Base-by-base conservation (phyloP, 2,797 vertebrate species). In the Enteromius radiatus region DNA sequence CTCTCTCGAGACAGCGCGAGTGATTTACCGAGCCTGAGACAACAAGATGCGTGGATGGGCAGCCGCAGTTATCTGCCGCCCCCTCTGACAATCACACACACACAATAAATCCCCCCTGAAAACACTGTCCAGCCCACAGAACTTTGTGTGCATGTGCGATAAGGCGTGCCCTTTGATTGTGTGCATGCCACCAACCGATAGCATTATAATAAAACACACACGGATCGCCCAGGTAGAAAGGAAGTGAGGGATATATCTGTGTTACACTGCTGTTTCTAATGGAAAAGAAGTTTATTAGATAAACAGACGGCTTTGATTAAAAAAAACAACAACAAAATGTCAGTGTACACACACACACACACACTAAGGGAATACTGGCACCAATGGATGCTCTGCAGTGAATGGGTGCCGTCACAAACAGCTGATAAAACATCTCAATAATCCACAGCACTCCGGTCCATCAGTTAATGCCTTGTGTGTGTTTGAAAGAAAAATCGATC, bases 11-110 rank as follows among this genome's bases (percentile, higher is more conserved):
- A 86, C 86, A 87, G 52, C 31, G 17, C 19, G 0, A 54, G n/a
- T 88, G 86, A 89, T 90, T 89, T 90, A 90, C 84, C 28, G 78
- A 82, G 76, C 47, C 76, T 73, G 71, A 73, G 89, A 87, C 84
- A 83, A 83, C 73, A 71, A 86, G 88, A 86, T 67, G 52, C 26
- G 49, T 71, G 69, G 81, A 84, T 76, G 75, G 70, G 68, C 63
- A 69, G 73, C 49, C 84, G 11, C 49, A 54, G 56, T 74, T 76
- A 84, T 84, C 84, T 79, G 36, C 82, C 49, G 12, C 63, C 71
- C 49, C 33, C 80, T 69, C 73, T 78, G 61, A 74, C 85, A 86
- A 82, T 80, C 67, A 75, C 77, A 69, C 80, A 70, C 52, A 81
- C 83, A 82, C 73, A 84, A 77, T 84, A 87, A 84, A 89, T 91